A percentile compares a stretch with the other conserved stretches of the same genome.
These are phyloP conservation scores for Margarornis squamiger DNA, from an alignment of 2,797 vertebrate genomes.

Conservation along the genomic window DNA sequence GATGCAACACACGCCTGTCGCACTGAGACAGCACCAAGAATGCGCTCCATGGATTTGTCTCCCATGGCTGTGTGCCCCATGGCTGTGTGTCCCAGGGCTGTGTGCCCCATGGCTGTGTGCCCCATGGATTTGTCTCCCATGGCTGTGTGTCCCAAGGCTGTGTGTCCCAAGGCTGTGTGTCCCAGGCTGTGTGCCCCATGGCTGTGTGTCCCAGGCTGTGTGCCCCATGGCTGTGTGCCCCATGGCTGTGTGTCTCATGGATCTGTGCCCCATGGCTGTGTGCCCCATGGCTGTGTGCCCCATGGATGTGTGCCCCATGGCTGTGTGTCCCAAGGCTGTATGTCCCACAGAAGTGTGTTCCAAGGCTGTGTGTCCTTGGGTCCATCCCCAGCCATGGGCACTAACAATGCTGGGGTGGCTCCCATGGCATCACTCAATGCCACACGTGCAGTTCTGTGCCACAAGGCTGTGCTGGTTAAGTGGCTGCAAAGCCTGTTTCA, in stretches of 20 bases:
- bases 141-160: no score
- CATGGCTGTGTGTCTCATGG: no score
- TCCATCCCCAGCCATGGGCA: neutral
- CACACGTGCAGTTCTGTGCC: neutral
- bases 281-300: neutral
- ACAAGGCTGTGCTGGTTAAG: fast-evolving
- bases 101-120: no score
- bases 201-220: neutral
- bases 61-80: no score
- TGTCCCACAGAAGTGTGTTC: no score
- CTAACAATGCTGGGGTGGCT: fast-evolving
- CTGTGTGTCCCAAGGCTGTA: no score
- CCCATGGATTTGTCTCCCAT: no score
- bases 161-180: no score
- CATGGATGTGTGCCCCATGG: neutral
- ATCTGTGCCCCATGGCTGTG: no score
- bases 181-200: neutral
- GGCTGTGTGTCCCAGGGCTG: no score
- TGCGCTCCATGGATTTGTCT: neutral
- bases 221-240: no score
- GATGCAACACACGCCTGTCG: fast-evolving
- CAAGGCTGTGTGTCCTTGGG: no score
- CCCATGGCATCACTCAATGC: neutral
- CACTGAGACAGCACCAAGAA: neutral
- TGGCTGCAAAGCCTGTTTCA: neutral